Percentiles rank a stretch among this genome's conserved stretches.
Conservation (phyloP, 2,888 invertebrate species). For the Galerucella nymphaeae region DNA sequence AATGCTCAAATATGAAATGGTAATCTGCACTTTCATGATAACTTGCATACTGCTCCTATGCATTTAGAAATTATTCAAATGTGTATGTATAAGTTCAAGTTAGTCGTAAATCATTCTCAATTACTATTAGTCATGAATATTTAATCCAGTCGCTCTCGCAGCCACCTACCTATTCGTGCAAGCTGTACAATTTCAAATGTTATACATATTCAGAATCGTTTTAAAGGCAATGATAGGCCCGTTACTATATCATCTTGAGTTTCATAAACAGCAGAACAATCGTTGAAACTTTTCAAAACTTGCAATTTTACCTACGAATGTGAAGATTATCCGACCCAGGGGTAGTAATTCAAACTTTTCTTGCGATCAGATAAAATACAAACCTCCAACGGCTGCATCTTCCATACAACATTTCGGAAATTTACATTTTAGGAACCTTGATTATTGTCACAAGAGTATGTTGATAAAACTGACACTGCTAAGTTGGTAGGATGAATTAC, state of each 20-base stretch:
- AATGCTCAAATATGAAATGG: conserved; percentile 18
- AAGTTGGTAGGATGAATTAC: no score
- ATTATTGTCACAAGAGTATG: no score
- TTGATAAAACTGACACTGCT: no score
- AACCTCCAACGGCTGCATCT: not conserved
- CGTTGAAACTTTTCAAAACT: not conserved
- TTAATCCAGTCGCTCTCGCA: conserved; percentile 31
- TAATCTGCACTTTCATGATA: conserved; percentile 34
- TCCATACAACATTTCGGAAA: no score
- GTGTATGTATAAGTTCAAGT: conserved; percentile 32
- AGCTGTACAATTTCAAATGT: conserved; percentile 15
- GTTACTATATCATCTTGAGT: not conserved
- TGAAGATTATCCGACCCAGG: not conserved
- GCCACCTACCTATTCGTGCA: conserved; percentile 26
- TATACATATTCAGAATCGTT: conserved; percentile 18
- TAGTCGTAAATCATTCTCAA: conserved; percentile 39
- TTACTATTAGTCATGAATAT: conserved; percentile 39
- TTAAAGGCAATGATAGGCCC: conserved; percentile 2
- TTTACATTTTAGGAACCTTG: no score
- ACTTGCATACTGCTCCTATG: conserved; percentile 31
- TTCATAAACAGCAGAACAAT: not conserved
- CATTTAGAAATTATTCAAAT: conserved; percentile 37
- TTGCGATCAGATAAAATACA: not conserved
- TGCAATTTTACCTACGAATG: not conserved
- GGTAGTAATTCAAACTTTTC: not conserved